phyloP scores from a whole-genome alignment of 2,113 vertebrate genomes.

The Trematomus loennbergii region DNA sequence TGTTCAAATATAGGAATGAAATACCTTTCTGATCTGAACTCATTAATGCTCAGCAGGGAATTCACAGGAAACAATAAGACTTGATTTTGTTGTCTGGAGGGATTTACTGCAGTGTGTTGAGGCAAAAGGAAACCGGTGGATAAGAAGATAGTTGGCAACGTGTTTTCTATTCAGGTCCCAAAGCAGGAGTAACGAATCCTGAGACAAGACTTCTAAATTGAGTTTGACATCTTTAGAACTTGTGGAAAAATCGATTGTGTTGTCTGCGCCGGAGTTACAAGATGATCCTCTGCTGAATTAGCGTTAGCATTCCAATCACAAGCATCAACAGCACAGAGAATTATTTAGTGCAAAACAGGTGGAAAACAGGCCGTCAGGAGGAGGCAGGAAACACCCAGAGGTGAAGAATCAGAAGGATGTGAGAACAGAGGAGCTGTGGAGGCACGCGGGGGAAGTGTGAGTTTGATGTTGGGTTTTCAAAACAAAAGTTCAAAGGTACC shows the following conservation, averaged over 20 bases:
- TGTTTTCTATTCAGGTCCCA: not conserved
- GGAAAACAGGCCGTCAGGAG: not conserved
- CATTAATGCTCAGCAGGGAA: not conserved
- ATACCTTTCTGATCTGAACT: not conserved
- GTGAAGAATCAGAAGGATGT: not conserved
- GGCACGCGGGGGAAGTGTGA: not conserved
- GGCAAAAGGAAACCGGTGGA: not conserved
- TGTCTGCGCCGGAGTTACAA: not conserved
- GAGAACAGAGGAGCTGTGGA: not conserved
- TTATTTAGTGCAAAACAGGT: not conserved
- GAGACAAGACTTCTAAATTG: not conserved
- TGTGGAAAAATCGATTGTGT: conserved; percentile 17
- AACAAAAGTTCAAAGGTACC: not conserved
- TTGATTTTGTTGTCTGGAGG: not conserved
- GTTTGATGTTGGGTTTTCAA: too few relatives aligned
- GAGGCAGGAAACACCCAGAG: not conserved
- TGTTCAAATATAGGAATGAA: not conserved
- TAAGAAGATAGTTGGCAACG: not conserved
- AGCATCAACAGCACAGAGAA: conserved; percentile 2
- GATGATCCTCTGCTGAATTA: conserved; percentile 11
- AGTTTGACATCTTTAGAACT: not conserved
- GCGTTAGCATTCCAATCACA: conserved; percentile 17
- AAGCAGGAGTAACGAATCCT: not conserved
- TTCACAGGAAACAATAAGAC: not conserved
- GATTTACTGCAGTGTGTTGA: not conserved